Evolutionary conservation across 2,113 vertebrate genomes (phyloP).

Genomic region (Steatornis caripensis): DNA sequence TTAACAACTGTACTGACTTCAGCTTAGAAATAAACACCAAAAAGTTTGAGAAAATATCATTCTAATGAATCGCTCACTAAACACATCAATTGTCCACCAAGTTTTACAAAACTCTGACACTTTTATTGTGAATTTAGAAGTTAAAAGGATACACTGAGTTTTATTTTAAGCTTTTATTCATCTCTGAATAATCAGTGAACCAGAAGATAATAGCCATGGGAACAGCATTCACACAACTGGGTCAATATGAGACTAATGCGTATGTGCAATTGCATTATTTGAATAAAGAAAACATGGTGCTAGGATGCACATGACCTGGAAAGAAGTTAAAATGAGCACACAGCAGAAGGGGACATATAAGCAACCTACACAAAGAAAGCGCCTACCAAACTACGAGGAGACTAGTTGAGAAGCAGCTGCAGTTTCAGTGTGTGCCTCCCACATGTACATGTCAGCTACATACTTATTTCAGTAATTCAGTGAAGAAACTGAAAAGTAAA

Average conservation of each 20-base stretch:
- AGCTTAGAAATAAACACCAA: background rate
- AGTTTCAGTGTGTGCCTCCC: background rate
- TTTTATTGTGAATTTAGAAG: background rate
- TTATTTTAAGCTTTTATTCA: background rate
- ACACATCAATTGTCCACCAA: background rate
- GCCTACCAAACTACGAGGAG: background rate
- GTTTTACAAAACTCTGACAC: background rate
- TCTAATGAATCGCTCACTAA: background rate
- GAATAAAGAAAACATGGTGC: background rate
- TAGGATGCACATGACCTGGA: background rate
- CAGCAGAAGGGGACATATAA: background rate
- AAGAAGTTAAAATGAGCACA: background rate
- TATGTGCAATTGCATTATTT: background rate
- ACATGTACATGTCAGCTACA: accelerated
- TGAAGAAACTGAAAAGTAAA: background rate
- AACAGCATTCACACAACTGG: background rate
- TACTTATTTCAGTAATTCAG: background rate
- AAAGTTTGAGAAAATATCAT: background rate
- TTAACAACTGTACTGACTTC: background rate
- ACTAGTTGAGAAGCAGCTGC: background rate
- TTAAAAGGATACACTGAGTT: background rate
- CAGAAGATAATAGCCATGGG: background rate
- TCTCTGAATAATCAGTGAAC: background rate
- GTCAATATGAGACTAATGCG: background rate
- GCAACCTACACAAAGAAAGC: background rate